These are phyloP conservation scores for Rhopilema esculentum DNA, from an alignment of 30 jellyfish, hydroid and myxozoan genomes.

Conservation along the genomic window DNA sequence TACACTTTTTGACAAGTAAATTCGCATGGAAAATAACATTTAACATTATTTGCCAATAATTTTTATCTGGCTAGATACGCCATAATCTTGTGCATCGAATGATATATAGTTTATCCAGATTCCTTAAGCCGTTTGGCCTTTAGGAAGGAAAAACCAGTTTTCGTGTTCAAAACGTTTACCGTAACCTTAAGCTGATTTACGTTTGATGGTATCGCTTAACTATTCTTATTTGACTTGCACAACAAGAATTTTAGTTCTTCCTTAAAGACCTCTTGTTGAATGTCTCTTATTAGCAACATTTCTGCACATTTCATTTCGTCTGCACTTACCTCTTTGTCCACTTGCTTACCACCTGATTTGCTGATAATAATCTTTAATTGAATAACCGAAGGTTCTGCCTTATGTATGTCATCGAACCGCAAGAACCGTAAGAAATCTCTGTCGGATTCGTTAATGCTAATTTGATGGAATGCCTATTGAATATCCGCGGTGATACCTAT, in stretches of 20 bases:
- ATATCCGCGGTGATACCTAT: conserved; percentile 1
- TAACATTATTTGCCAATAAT: too few species aligned
- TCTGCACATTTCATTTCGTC: conserved; percentile 32
- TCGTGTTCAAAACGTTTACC: too few species aligned
- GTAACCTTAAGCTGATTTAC: too few species aligned
- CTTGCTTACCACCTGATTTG: neutral
- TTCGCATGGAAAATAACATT: too few species aligned
- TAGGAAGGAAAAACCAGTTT: too few species aligned
- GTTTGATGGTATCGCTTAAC: neutral
- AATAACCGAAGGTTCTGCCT: neutral
- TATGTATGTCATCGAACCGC: neutral
- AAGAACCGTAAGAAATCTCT: neutral
- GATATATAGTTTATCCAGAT: too few species aligned
- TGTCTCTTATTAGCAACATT: conserved; percentile 2
- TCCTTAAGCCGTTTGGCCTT: too few species aligned
- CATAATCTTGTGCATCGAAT: too few species aligned
- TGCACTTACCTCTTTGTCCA: neutral
- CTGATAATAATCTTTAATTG: conserved; percentile 3
- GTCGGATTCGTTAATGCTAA: conserved; percentile 6
- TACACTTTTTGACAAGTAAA: too few species aligned
- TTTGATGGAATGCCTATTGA: neutral
- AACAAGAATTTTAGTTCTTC: neutral
- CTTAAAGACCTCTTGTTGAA: conserved; percentile 11
- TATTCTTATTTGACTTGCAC: neutral
- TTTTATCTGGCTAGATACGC: too few species aligned